A percentile compares a stretch with the other conserved stretches of the same genome.
phyloP scores from a whole-genome alignment of 2,113 vertebrate species.

The Mustela nigripes region DNA sequence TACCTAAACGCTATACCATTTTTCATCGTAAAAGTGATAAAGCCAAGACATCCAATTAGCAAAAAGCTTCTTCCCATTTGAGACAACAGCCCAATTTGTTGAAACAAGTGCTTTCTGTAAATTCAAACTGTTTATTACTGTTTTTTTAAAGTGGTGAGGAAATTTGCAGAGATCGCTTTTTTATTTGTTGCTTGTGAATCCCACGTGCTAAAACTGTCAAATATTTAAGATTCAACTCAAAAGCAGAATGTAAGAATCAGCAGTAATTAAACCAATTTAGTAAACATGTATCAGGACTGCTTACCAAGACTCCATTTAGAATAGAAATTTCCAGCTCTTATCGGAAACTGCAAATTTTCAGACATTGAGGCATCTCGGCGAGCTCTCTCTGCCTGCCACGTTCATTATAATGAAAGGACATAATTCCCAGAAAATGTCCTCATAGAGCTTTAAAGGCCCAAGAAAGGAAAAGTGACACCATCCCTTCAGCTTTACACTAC shows the following conservation, averaged over 20 bases:
- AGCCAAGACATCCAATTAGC: slow-evolving; percentile 66
- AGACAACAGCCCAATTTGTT: slow-evolving; percentile 50
- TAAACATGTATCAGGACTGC: slow-evolving; percentile 67
- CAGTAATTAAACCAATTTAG: slow-evolving; percentile 66
- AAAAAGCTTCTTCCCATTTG: slow-evolving; percentile 60
- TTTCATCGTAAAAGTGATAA: slow-evolving; percentile 68
- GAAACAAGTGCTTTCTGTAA: slow-evolving; percentile 63
- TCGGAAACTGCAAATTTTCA: slow-evolving; percentile 54
- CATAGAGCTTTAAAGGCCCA: not conserved
- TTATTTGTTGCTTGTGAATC: slow-evolving; percentile 67
- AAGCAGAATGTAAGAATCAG: slow-evolving; percentile 65
- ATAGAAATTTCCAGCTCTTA: slow-evolving; percentile 55
- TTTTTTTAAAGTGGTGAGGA: slow-evolving; percentile 57
- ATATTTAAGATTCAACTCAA: slow-evolving; percentile 63
- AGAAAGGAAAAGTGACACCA: slow-evolving; percentile 69
- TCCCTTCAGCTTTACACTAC: slow-evolving; percentile 11
- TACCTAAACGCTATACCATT: slow-evolving; percentile 27
- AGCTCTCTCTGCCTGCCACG: not conserved
- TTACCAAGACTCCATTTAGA: slow-evolving; percentile 55
- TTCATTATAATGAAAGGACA: not conserved
- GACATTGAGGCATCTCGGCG: not conserved
- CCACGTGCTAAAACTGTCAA: slow-evolving; percentile 46
- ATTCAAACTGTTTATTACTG: slow-evolving; percentile 47
- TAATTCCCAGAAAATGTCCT: slow-evolving; percentile 4
- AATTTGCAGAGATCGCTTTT: slow-evolving; percentile 41